Evolutionary conservation across 2,888 invertebrate genomes (phyloP).

Genomic region (Scaptodrosophila latifasciaeformis): DNA sequence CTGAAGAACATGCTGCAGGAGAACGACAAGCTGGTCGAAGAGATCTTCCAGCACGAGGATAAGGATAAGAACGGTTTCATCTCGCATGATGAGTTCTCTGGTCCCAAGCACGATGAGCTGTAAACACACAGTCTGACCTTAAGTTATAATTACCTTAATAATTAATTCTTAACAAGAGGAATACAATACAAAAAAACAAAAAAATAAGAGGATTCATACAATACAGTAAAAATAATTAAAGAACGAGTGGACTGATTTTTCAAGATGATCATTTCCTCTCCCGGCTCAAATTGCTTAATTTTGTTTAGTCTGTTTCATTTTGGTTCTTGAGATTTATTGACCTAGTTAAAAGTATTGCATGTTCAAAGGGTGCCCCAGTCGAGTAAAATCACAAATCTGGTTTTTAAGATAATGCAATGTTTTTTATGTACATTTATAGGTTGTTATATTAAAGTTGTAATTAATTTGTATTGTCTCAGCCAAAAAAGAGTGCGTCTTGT

Average conservation of each 20-base stretch:
- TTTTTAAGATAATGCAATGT: conserved; percentile 2
- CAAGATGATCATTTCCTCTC: too few species aligned
- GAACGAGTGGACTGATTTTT: conserved; percentile 41
- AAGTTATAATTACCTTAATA: conserved; percentile 39
- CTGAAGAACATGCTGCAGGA: conserved; percentile 89
- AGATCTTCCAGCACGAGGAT: conserved; percentile 98
- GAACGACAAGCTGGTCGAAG: conserved; percentile 94
- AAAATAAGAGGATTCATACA: conserved; percentile 4
- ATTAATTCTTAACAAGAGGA: conserved; percentile 16
- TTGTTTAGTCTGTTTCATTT: neutral
- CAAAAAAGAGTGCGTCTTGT: conserved; percentile 14
- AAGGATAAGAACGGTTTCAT: conserved; percentile 97
- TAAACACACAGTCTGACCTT: conserved; percentile 75
- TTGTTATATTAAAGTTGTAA: conserved; percentile 56
- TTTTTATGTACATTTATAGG: conserved; percentile 68
- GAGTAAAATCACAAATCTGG: neutral
- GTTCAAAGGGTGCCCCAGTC: conserved; percentile 19
- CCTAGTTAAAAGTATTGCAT: conserved; percentile 35
- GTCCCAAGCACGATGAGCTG: conserved; percentile 97
- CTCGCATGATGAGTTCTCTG: conserved; percentile 96
- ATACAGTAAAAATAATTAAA: conserved; percentile 16
- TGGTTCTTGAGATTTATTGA: conserved; percentile 13
- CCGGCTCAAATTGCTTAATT: conserved; percentile 11
- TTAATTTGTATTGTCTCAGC: too few species aligned
- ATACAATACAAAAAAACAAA: conserved; percentile 20